These are phyloP conservation scores for Alexandromys fortis DNA, from an alignment of 2,113 vertebrate species.

Conservation along the genomic window DNA sequence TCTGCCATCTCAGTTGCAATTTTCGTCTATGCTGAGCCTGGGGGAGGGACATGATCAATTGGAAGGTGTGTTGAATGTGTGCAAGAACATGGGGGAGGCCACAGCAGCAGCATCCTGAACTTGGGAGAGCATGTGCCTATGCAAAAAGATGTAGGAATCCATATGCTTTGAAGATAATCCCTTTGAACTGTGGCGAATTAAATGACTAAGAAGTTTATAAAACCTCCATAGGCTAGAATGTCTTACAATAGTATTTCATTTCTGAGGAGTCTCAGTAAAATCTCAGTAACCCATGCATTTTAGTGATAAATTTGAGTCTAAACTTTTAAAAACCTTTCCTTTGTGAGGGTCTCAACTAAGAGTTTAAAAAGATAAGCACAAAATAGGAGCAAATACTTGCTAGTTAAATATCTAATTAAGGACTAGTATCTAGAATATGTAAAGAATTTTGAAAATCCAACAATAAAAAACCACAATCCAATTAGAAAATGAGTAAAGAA, in stretches of 20 bases:
- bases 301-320: neutral
- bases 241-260: neutral
- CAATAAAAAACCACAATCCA: neutral
- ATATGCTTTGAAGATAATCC: neutral
- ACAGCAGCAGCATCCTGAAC: slow-evolving; percentile 9
- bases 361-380: neutral
- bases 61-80: slow-evolving; percentile 26
- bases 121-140: neutral
- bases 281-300: neutral
- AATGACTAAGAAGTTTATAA: neutral
- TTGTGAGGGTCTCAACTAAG: neutral
- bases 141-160: neutral
- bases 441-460: slow-evolving; percentile 51
- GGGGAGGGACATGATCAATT: slow-evolving; percentile 36
- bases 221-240: neutral
- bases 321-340: neutral
- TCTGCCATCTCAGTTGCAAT: slow-evolving; percentile 79
- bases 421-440: neutral
- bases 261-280: neutral
- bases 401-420: neutral
- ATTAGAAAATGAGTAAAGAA: neutral
- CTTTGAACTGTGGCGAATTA: slow-evolving; percentile 42
- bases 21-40: slow-evolving; percentile 71
- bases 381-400: slow-evolving; percentile 16
- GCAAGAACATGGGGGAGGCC: neutral